phyloP scores from a whole-genome alignment of 2,888 invertebrate species.

The Drosophila leonis region DNA sequence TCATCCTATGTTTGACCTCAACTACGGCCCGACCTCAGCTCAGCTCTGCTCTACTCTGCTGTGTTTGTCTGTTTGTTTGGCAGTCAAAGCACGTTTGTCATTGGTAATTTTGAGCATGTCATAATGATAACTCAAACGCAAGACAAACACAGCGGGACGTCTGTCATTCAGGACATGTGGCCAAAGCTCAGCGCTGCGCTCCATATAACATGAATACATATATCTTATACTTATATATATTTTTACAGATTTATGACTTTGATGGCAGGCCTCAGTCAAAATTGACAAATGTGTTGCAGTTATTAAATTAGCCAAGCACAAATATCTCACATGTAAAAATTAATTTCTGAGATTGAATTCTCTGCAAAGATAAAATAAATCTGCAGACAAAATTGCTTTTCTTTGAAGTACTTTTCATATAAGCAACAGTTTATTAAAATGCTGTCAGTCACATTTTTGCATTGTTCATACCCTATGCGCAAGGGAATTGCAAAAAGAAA shows the following conservation, averaged over 20 bases:
- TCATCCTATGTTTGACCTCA: constrained; percentile 9
- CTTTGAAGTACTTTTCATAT: constrained; percentile 1
- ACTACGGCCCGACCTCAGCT: constrained; percentile 8
- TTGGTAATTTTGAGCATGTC: constrained; percentile 81
- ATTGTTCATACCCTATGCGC: constrained; percentile 10
- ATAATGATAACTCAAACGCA: constrained; percentile 77
- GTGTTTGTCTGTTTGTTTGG: constrained; percentile 40
- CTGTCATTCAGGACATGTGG: constrained; percentile 28
- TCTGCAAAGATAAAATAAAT: background rate
- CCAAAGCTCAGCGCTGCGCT: background rate
- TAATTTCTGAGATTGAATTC: constrained; percentile 15
- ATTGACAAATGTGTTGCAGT: constrained; percentile 52
- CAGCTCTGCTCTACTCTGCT: constrained; percentile 24
- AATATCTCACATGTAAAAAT: constrained; percentile 50
- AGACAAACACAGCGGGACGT: constrained; percentile 35
- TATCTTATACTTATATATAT: background rate
- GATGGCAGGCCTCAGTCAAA: constrained; percentile 1
- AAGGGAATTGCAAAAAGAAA: background rate
- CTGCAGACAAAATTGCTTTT: background rate
- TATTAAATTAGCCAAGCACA: constrained; percentile 56
- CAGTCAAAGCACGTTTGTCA: constrained; percentile 76
- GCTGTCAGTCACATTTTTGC: constrained; percentile 4
- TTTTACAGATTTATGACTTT: background rate
- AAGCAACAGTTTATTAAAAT: constrained; percentile 24
- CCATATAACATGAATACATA: background rate